Evolutionary conservation across 2,888 invertebrate species (phyloP), one percentile per base, ranked within the genome.

Genomic region (Globia sparganii): DNA sequence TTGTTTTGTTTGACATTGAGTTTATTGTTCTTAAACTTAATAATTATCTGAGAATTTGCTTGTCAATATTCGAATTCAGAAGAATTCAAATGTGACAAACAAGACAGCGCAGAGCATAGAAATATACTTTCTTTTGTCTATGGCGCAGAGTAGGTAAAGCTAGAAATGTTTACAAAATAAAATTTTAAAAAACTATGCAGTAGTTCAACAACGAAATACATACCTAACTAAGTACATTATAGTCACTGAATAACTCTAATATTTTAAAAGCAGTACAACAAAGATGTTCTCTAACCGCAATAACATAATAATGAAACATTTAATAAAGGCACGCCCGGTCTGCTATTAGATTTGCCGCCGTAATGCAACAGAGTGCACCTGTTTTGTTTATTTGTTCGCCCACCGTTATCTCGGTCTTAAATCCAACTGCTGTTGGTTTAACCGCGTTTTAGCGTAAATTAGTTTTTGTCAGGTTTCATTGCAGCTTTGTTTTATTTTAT

Each of bases 291-390:
- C 62, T n/a, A 59, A 56, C 61, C 71, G 59, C 58, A 70, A 72
- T 53, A 49, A 69, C n/a, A 73, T 80, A 66, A 78, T 65, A 69
- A 70, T 49, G 67, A 66, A 83, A 77, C 64, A 81, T 83, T 84
- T 84, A 86, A 79, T 84, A 81, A 86, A 75, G 31, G n/a, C 66
- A 4, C 31, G 70, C 49, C n/a, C 6, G 46, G 40, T 9, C 43
- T 31, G 67, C 28, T 83, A 87, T 88, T 88, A 80, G 80, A 86
- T 87, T 88, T 86, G 74, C 31, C 34, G 66, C 76, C 40, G 67
- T 84, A 88, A 86, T 82, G 81, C 81, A 72, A 40, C 61, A 6
- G 66, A 85, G 85, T 83, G 88, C 87, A 83, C 75, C 81, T 84
- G 86, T 64, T 65, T 58, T 59, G 69, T 86, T 84, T 88, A 80